Evolutionary conservation across 2,888 invertebrate genomes (phyloP).

Genomic region (Andrena flavipes): DNA sequence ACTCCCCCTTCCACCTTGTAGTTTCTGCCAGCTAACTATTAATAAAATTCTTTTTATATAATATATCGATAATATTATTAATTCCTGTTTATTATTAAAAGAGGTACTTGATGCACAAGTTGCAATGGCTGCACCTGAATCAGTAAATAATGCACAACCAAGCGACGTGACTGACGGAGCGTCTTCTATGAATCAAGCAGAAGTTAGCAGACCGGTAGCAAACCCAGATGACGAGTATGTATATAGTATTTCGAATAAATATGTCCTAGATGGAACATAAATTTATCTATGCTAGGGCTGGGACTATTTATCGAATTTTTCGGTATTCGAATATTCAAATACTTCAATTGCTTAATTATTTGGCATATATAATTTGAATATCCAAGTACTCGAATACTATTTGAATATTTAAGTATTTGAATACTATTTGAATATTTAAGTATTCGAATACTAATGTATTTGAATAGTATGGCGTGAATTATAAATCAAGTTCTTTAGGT

Average conservation of each 20-base stretch:
- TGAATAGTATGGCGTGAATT: no score
- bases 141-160: constrained; percentile 75
- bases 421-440: no score
- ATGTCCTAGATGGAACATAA: not conserved
- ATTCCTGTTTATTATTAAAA: constrained; percentile 53
- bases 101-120: constrained; percentile 75
- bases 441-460: no score
- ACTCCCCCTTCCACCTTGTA: no score
- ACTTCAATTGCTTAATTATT: no score
- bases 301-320: no score
- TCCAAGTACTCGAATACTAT: no score
- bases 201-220: constrained; percentile 76
- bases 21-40: not conserved
- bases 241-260: not conserved
- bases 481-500: no score
- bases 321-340: no score
- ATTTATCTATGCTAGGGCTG: not conserved
- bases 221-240: constrained; percentile 82
- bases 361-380: no score
- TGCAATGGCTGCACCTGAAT: constrained; percentile 71
- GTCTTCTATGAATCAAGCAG: constrained; percentile 79
- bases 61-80: not conserved
- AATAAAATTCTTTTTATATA: not conserved
- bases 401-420: no score
- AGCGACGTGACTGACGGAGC: constrained; percentile 81